Percentiles rank a stretch among this genome's conserved stretches.
These are phyloP conservation scores for Chroicocephalus ridibundus DNA, from an alignment of 2,113 vertebrate genomes.

Conservation along the genomic window DNA sequence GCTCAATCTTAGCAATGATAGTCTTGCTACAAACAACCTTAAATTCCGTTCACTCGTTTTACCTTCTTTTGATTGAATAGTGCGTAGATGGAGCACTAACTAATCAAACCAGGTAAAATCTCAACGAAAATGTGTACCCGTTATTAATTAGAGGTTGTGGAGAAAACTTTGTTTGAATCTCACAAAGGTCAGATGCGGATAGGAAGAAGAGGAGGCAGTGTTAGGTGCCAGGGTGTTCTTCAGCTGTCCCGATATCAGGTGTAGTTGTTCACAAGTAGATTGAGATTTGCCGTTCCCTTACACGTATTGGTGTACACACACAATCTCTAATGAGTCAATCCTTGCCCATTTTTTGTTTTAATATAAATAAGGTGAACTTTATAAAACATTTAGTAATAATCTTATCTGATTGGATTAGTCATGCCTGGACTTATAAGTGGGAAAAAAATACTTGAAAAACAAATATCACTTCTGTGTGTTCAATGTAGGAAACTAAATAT, in stretches of 20 bases:
- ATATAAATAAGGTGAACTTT: neutral
- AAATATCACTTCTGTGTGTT: neutral
- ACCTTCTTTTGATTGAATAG: neutral
- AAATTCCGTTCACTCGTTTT: neutral
- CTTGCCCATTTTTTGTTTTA: neutral
- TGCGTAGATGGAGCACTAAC: neutral
- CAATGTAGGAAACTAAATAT: neutral
- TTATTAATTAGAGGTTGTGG: neutral
- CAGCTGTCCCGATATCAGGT: neutral
- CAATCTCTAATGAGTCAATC: neutral
- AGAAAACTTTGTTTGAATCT: neutral
- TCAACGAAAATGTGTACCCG: neutral
- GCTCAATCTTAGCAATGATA: neutral
- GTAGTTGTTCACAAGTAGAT: neutral
- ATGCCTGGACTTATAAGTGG: neutral
- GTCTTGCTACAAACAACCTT: neutral
- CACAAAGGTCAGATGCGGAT: neutral
- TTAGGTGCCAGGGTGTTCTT: neutral
- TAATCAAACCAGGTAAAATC: neutral
- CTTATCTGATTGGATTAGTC: neutral
- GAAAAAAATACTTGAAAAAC: neutral
- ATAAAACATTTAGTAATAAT: neutral
- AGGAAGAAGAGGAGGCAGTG: neutral
- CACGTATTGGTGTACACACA: rapidly evolving
- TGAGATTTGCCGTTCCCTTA: neutral